Evolutionary conservation across 2,888 invertebrate species (phyloP).

Genomic region (Lasiommata megera): DNA sequence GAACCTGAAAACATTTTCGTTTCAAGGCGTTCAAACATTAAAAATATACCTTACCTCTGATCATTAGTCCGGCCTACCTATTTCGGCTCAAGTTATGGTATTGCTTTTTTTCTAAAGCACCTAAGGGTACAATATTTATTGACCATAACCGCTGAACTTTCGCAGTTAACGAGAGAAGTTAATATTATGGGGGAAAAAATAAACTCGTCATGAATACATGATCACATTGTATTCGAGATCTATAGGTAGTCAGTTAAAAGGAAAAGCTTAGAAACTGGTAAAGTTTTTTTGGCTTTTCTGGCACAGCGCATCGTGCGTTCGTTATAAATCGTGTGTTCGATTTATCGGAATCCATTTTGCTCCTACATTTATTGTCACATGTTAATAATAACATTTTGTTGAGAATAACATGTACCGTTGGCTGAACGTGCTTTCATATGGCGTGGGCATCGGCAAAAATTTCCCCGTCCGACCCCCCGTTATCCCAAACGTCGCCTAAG

Average conservation of each 20-base stretch:
- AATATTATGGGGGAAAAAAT: constrained; percentile 3
- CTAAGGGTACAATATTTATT: constrained; percentile 23
- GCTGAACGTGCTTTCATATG: too few species aligned
- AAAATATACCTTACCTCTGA: not conserved
- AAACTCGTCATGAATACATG: constrained; percentile 12
- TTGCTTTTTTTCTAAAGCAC: constrained; percentile 20
- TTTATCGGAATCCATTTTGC: too few species aligned
- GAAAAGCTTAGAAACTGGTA: too few species aligned
- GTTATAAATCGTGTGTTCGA: too few species aligned
- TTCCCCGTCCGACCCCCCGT: too few species aligned
- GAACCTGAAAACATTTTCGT: not conserved
- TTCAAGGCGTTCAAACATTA: not conserved
- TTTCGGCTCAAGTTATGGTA: constrained; percentile 15
- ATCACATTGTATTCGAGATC: constrained; percentile 1
- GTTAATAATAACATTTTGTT: too few species aligned
- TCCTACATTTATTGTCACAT: too few species aligned
- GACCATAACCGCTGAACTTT: constrained; percentile 22
- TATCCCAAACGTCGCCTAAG: too few species aligned
- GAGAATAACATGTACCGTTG: too few species aligned
- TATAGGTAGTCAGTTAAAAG: not conserved
- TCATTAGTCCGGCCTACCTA: constrained; percentile 5
- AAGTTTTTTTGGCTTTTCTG: too few species aligned
- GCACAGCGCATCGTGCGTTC: too few species aligned
- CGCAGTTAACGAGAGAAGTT: constrained; percentile 14
- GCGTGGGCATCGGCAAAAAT: too few species aligned